Conservation (phyloP, 1,140 invertebrate species). For the Drosophila funebris region DNA sequence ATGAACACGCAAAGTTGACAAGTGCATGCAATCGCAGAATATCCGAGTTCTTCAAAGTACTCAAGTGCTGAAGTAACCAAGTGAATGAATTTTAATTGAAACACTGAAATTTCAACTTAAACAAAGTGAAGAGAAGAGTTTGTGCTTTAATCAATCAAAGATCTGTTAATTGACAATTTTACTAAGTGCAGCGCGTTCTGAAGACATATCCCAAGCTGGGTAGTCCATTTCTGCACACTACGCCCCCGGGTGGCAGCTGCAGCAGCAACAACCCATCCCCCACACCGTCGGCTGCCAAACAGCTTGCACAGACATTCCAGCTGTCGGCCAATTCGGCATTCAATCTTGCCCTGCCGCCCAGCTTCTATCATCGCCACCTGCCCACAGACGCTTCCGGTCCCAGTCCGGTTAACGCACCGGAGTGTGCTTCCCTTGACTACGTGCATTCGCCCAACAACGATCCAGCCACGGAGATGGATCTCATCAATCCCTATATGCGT, state of each 20-base stretch:
- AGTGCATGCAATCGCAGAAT: slow-evolving; percentile 19
- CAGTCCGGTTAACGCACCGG: slow-evolving; percentile 20
- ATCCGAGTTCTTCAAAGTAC: not conserved
- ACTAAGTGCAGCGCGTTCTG: slow-evolving; percentile 6
- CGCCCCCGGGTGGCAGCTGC: slow-evolving; percentile 69
- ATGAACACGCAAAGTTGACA: slow-evolving; percentile 27
- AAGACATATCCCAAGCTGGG: slow-evolving; percentile 72
- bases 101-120: not conserved
- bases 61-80: not conserved
- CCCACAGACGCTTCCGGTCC: slow-evolving; percentile 20
- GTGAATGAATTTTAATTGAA: not conserved
- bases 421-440: slow-evolving; percentile 41
- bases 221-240: slow-evolving; percentile 77
- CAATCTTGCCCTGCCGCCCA: slow-evolving; percentile 72
- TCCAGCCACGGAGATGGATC: slow-evolving; percentile 70
- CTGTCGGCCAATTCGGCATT: slow-evolving; percentile 78
- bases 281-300: slow-evolving; percentile 54
- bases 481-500: slow-evolving; percentile 82
- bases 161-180: not conserved
- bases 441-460: slow-evolving; percentile 31
- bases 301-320: slow-evolving; percentile 71
- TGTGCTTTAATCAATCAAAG: not conserved
- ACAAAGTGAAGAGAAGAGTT: not conserved
- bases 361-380: slow-evolving; percentile 51
- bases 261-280: slow-evolving; percentile 63